These are phyloP conservation scores for Zaprionus ghesquierei DNA, from an alignment of 1,140 invertebrate genomes.

Conservation along the genomic window DNA sequence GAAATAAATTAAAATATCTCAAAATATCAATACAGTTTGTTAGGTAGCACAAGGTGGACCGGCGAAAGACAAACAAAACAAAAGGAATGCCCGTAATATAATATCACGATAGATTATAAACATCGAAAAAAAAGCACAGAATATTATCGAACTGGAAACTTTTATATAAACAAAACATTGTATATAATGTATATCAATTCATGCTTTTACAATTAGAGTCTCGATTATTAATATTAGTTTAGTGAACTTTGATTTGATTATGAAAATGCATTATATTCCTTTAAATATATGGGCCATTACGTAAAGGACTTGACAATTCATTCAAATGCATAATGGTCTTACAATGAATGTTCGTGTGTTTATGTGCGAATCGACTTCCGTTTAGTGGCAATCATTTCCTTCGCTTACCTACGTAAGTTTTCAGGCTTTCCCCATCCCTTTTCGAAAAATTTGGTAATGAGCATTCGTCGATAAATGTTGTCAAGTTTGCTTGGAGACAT, in stretches of 20 bases:
- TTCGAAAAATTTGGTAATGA: slow-evolving; percentile 96
- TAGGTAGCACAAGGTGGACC: no score
- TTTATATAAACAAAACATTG: not conserved
- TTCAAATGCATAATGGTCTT: not conserved
- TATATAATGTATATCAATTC: not conserved
- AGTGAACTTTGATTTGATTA: not conserved
- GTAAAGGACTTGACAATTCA: slow-evolving; percentile 21
- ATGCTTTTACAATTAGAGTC: not conserved
- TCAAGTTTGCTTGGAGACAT: slow-evolving; percentile 92
- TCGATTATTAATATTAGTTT: not conserved
- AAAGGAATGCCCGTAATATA: slow-evolving; percentile 8
- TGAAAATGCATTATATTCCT: not conserved
- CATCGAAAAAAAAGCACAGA: slow-evolving; percentile 3
- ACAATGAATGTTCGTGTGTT: not conserved
- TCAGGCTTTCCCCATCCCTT: slow-evolving; percentile 98
- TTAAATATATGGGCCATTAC: slow-evolving; percentile 14
- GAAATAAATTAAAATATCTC: not conserved
- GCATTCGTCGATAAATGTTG: slow-evolving; percentile 93
- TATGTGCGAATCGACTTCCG: not conserved
- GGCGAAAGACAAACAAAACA: not conserved
- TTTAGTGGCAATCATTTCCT: not conserved
- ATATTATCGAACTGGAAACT: slow-evolving; percentile 10
- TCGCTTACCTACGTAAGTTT: slow-evolving; percentile 91
- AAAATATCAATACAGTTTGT: no score
- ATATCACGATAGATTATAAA: slow-evolving; percentile 8